Evolutionary conservation across 1,140 invertebrate genomes (phyloP), one percentile per base, ranked within the genome.

Genomic region (Aporrectodea caliginosa): DNA sequence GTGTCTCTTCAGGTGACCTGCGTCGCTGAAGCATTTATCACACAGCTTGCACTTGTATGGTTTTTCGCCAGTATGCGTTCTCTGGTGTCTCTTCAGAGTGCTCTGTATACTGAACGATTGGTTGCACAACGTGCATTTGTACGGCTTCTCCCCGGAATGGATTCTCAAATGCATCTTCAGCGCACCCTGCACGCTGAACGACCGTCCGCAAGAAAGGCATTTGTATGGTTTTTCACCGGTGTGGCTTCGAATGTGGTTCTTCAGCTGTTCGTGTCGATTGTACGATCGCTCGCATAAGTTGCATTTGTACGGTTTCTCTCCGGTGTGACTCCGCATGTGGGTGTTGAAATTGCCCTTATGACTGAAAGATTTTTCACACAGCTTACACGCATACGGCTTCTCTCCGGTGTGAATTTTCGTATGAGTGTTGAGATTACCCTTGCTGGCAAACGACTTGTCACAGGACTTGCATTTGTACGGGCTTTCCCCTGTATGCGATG

Each of bases 341-440:
- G 95, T 98, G 88, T 98, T 98, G 14, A 98, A 91, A 22, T 94
- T 96, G 80, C 93, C 95, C 0, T 94, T 96, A 14, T 96, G 98
- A 80, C 94, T 95, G 90, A 99, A 98, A 73, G 95, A 94, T 16
- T 97, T 91, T 82, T 94, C 93, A 87, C 95, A 96, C 85, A 94
- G 92, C 84, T 95, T 86, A 79, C 84, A 85, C 43, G 76, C 77
- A 69, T 82, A 84, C 16, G 83, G 82, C 71, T 79, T 83, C 80
- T 85, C 84, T 2, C 83, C 82, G 33, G 82, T 83, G 85, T 98
- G 96, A 0, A 95, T 98, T 84, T 96, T 95, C 92, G 97, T 93
- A 86, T 98, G 96, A 80, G 97, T 97, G 87, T 97, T 98, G 82
- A 98, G 87, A 78, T 89, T 87, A 30, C 87, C 87, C 16, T 86